Percentiles rank a stretch among this genome's conserved stretches.
Conservation (phyloP, 2,113 vertebrate genomes). For the Phoenicopterus ruber region DNA sequence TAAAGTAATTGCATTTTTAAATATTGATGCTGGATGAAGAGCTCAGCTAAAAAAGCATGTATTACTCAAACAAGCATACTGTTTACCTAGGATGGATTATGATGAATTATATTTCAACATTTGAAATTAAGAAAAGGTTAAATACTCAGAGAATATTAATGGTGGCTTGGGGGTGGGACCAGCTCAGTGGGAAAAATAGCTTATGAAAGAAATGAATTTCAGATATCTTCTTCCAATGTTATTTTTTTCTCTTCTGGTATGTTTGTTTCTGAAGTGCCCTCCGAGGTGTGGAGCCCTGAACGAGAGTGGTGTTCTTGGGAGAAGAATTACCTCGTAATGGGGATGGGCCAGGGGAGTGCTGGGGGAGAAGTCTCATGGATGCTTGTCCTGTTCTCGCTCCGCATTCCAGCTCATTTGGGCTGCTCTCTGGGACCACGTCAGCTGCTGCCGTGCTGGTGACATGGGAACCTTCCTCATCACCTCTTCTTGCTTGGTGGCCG, state of each 20-base stretch:
- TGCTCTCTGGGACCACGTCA: neutral
- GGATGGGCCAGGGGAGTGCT: too few relatives aligned
- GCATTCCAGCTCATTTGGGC: neutral
- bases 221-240: neutral
- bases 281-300: neutral
- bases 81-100: neutral
- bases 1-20: neutral
- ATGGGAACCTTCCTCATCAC: neutral
- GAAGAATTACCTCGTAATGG: neutral
- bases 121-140: constrained; percentile 17
- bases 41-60: neutral
- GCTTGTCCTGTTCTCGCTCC: neutral
- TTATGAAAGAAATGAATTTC: neutral
- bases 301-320: neutral
- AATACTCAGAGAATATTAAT: neutral
- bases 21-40: neutral
- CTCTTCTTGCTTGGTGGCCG: neutral
- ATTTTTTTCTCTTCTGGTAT: neutral
- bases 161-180: neutral
- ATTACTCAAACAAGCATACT: neutral
- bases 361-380: neutral
- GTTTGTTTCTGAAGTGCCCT: neutral
- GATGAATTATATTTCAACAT: neutral
- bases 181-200: neutral
- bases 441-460: neutral